Percentiles rank a stretch among this genome's conserved stretches.
Evolutionary conservation across 1,140 invertebrate species (phyloP).

Genomic region (Hyles vespertilio): DNA sequence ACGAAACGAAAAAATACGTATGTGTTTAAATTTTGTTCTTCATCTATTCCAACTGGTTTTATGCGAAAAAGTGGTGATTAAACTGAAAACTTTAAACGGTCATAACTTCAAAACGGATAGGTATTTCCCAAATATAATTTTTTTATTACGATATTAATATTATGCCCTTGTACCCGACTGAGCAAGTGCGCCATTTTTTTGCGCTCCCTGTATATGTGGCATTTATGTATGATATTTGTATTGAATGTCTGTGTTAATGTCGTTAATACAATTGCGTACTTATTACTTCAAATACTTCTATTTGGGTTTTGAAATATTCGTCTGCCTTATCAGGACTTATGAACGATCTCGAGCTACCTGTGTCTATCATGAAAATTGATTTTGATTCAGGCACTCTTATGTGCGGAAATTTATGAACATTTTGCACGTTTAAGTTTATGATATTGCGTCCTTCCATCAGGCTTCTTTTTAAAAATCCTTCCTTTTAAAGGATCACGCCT

Average conservation of each 20-base stretch:
- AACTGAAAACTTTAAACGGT: too few relatives aligned
- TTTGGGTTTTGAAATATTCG: slow-evolving; percentile 6
- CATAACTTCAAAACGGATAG: too few relatives aligned
- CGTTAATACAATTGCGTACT: slow-evolving; percentile 10
- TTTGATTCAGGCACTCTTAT: slow-evolving; percentile 11
- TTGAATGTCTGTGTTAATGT: slow-evolving; percentile 6
- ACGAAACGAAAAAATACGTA: too few relatives aligned
- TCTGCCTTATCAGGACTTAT: slow-evolving; percentile 9
- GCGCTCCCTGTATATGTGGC: too few relatives aligned
- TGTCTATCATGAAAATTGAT: slow-evolving; percentile 13
- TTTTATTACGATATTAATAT: too few relatives aligned
- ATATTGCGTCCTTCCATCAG: not conserved
- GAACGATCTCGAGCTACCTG: slow-evolving; percentile 12
- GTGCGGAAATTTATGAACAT: slow-evolving; percentile 7
- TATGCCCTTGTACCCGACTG: too few relatives aligned
- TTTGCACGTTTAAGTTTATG: slow-evolving; percentile 11
- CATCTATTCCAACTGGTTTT: too few relatives aligned
- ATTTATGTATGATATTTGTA: slow-evolving; percentile 6
- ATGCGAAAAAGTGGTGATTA: too few relatives aligned
- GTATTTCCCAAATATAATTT: too few relatives aligned
- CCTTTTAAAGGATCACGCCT: not conserved
- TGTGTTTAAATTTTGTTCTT: too few relatives aligned
- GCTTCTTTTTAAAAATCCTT: slow-evolving; percentile 4
- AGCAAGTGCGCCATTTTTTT: too few relatives aligned
- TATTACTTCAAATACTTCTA: slow-evolving; percentile 10